A percentile compares a stretch with the other conserved stretches of the same genome.
These are phyloP conservation scores for Brachyalestes nurse DNA, from an alignment of 2,797 vertebrate species.

Conservation along the genomic window DNA sequence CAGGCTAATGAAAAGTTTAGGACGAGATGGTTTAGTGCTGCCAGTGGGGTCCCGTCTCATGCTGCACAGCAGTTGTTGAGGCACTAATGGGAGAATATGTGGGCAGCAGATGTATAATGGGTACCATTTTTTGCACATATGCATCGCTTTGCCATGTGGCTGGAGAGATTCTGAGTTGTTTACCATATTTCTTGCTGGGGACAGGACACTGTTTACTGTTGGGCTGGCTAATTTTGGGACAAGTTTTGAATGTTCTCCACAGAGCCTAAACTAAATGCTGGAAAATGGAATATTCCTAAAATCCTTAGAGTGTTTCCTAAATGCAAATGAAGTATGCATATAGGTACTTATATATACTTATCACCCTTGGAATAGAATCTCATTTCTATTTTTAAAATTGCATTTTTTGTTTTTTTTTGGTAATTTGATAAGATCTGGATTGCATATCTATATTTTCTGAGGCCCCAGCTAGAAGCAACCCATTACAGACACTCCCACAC, in stretches of 20 bases:
- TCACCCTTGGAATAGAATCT: no score
- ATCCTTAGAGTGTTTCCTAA: not conserved
- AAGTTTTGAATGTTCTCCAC: not conserved
- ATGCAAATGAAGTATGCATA: not conserved
- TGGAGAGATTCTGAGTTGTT: constrained; percentile 5
- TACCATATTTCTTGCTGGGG: constrained; percentile 3
- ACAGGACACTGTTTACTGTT: not conserved
- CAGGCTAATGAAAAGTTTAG: constrained; percentile 50
- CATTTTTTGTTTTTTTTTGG: no score
- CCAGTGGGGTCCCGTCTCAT: constrained; percentile 40
- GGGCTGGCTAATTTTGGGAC: not conserved
- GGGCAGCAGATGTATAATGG: constrained; percentile 42
- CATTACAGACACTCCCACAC: no score
- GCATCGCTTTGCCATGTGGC: constrained; percentile 33
- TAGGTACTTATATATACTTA: no score
- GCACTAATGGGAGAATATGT: constrained; percentile 46
- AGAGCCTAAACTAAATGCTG: not conserved
- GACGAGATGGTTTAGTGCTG: constrained; percentile 49
- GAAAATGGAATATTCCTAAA: not conserved
- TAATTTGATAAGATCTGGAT: no score
- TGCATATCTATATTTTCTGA: no score
- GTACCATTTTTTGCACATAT: constrained; percentile 12
- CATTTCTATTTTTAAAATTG: no score
- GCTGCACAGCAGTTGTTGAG: constrained; percentile 39
- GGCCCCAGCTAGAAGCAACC: no score